Evolutionary conservation across 2,888 invertebrate species (phyloP), one percentile per base, ranked within the genome.

Genomic region (Melanostoma scalare): DNA sequence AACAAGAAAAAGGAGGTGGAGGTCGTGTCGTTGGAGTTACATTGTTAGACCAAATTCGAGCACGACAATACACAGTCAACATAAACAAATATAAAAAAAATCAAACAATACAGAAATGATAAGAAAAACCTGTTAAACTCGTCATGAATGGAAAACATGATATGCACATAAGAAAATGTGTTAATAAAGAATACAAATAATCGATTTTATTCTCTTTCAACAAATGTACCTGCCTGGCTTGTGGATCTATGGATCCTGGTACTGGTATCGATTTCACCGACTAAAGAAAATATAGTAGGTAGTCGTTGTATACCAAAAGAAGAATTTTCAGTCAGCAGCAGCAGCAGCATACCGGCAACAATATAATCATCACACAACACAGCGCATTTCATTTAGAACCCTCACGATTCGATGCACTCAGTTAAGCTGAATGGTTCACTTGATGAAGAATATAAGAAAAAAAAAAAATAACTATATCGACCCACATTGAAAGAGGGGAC

Each of bases 361-460:
- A 20, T 20, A 20, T 20, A 20, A 20, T 20, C 20, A 20, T 1
- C 20, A 20, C 20, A 36, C 20, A 63, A 44, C 74, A 68, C 68
- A 52, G 20, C 38, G 53, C 58, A 53, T 58, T 75, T 76, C 53
- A 76, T 81, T 76, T 76, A 71, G 65, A 75, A 53, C 69, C 71
- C 71, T 76, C 71, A 81, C 76, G 72, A 81, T 76, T 67, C 72
- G 81, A 67, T 81, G 63, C 80, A 81, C 76, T 76, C 58, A 81
- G 76, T 81, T 81, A 65, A 76, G 67, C 67, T 42, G 60, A 67
- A 68, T 55, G 68, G 48, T 61, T 48, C 73, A 76, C 72, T 76
- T 72, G 76, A 67, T 71, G 72, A 60, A 61, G 67, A 60, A 55
- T 58, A 67, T 72, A 20, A 20, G 20, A 20, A 20, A 20, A 20